These are phyloP conservation scores for Macrotrachela quadricornifera DNA, from an alignment of 1,140 invertebrate genomes.

Conservation along the genomic window DNA sequence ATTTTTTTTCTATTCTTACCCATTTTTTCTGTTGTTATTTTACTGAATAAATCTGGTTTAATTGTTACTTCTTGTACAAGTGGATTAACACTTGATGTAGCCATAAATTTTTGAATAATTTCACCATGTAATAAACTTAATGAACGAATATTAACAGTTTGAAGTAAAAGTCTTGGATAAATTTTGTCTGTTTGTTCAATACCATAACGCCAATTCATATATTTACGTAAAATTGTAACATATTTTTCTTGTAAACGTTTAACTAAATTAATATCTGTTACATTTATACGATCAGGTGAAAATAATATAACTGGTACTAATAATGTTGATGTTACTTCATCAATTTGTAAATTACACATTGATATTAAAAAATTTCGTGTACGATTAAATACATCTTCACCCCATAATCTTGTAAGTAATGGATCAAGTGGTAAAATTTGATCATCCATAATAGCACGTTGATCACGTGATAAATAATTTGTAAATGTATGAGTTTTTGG, in stretches of 20 bases:
- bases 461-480: neutral
- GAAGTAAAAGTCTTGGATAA: neutral
- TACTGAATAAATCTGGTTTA: too few relatives aligned
- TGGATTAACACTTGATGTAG: too few relatives aligned
- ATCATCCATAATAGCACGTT: neutral
- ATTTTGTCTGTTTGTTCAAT: neutral
- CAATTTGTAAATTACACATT: neutral
- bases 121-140: neutral
- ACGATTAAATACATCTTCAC: neutral
- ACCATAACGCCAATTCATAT: conserved; percentile 3
- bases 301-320: conserved; percentile 1
- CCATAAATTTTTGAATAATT: neutral
- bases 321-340: neutral
- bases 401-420: neutral
- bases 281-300: neutral
- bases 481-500: neutral
- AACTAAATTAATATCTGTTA: neutral
- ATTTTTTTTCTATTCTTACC: too few relatives aligned
- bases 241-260: neutral
- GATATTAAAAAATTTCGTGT: conserved; percentile 2
- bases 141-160: neutral
- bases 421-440: neutral
- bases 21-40: too few relatives aligned
- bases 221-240: neutral
- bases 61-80: too few relatives aligned